Conservation (phyloP, 53 echinoderm and acorn worm genomes). For the Hippasteria phrygiana region DNA sequence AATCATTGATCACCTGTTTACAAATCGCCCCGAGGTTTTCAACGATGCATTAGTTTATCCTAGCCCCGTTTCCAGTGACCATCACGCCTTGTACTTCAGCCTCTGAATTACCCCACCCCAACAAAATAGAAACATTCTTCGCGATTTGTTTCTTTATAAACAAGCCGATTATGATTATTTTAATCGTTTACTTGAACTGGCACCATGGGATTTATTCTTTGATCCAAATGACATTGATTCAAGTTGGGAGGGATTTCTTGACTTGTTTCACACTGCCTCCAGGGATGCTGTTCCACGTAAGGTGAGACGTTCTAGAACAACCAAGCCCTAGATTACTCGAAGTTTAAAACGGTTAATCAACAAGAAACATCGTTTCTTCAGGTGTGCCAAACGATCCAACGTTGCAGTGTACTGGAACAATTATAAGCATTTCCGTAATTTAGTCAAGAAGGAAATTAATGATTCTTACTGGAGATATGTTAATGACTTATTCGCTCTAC, state of each 20-base stretch:
- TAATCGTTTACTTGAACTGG: conserved; percentile 40
- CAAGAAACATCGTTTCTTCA: neutral
- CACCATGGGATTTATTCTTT: conserved; percentile 42
- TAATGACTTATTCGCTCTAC: neutral
- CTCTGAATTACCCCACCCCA: neutral
- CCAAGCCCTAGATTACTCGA: conserved; percentile 21
- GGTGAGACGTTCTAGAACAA: neutral
- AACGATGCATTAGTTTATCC: neutral
- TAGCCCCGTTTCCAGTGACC: conserved; percentile 27
- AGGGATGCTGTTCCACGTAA: conserved; percentile 35
- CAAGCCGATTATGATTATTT: conserved; percentile 30
- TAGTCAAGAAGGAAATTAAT: neutral
- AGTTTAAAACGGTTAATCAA: conserved; percentile 31
- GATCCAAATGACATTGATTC: conserved; percentile 35
- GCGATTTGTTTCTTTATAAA: conserved; percentile 30
- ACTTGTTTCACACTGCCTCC: conserved; percentile 46
- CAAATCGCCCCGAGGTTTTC: conserved; percentile 37
- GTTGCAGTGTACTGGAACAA: neutral
- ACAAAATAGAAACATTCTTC: neutral
- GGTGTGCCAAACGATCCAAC: neutral
- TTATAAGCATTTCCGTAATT: neutral
- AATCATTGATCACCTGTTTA: conserved; percentile 49
- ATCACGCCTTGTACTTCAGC: conserved; percentile 6
- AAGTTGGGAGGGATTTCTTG: conserved; percentile 54
- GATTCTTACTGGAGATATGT: neutral